phyloP scores from a whole-genome alignment of 2,113 vertebrate species.

The Misgurnus anguillicaudatus region DNA sequence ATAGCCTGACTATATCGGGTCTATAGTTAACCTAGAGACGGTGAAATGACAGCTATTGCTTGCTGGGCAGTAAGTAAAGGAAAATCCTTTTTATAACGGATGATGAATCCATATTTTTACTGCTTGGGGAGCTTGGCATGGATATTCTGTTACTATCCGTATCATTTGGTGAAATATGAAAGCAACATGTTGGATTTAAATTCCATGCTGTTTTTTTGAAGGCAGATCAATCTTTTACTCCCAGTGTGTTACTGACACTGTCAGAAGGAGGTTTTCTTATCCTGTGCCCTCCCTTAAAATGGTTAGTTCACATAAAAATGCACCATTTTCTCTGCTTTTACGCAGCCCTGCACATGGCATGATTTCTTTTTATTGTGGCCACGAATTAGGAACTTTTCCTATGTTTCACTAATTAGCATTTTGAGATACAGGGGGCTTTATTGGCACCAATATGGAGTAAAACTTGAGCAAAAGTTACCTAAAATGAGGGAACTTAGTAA shows the following conservation, averaged over 20 bases:
- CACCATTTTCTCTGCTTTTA: background rate
- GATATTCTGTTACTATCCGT: slow-evolving; percentile 10
- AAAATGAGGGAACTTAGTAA: too few relatives aligned
- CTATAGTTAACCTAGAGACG: too few relatives aligned
- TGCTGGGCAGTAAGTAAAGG: background rate
- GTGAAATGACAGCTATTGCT: too few relatives aligned
- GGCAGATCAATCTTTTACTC: slow-evolving; percentile 14
- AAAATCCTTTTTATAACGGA: background rate
- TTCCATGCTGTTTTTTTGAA: slow-evolving; percentile 21
- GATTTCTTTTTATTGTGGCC: too few relatives aligned
- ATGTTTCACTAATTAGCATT: too few relatives aligned
- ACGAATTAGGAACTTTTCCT: too few relatives aligned
- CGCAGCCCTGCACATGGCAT: too few relatives aligned
- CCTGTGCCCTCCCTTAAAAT: background rate
- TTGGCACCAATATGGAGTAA: too few relatives aligned
- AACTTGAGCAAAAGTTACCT: too few relatives aligned
- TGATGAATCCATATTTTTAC: slow-evolving; percentile 10
- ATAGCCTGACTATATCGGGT: too few relatives aligned
- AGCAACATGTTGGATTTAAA: slow-evolving; percentile 22
- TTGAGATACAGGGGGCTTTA: too few relatives aligned
- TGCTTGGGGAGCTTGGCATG: background rate
- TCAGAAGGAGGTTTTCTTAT: slow-evolving; percentile 1
- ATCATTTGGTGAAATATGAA: slow-evolving; percentile 8
- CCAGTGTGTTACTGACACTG: background rate
- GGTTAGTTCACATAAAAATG: background rate